Base-by-base conservation (phyloP, 2,797 vertebrate genomes). In the Echiichthys vipera region DNA sequence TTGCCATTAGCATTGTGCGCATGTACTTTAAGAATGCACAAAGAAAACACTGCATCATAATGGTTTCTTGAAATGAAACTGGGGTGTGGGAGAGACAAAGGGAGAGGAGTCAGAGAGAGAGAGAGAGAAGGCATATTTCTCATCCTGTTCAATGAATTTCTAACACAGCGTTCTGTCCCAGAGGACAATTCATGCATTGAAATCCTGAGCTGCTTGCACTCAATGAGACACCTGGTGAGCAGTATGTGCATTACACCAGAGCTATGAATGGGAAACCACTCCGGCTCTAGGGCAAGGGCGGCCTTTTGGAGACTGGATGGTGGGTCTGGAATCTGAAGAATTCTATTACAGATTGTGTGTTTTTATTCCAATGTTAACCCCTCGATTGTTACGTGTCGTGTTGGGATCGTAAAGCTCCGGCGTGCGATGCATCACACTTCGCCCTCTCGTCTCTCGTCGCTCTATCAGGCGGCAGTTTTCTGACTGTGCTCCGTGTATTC, bases 211-310 rank as follows among this genome's bases (percentile, higher is more conserved):
- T 20, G 74, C 69, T n/a, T 65, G 57, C 67, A 5, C 85, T 88
- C 89, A 70, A 73, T 77, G 88, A 89, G 93, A 89, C 93, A 83
- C 90, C 93, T 93, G 92, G 84, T 93, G 93, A 89, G 74, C 84
- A 80, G 70, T 62, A 54, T 20, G 81, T 8, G 83, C 66, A 93
- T 74, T 91, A 80, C 88, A 91, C 56, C n/a, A 0, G 2, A 39
- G 36, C 49, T 4, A 29, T 83, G 73, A 84, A 71, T 70, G 83
- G 74, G 63, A 69, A 77, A 74, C 71, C 39, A 64, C 68, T 78
- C 39, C 46, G 49, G 76, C 72, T 74, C 13, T 14, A 8, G 57
- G 70, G 63, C 75, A 49, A 15, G 61, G 7, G 37, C 7, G 49
- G 77, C 71, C 71, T 83, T 79, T 42, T 12, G 74, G 78, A 67